Evolutionary conservation across 2,113 vertebrate species (phyloP), one percentile per base, ranked within the genome.

Genomic region (Monopterus albus): DNA sequence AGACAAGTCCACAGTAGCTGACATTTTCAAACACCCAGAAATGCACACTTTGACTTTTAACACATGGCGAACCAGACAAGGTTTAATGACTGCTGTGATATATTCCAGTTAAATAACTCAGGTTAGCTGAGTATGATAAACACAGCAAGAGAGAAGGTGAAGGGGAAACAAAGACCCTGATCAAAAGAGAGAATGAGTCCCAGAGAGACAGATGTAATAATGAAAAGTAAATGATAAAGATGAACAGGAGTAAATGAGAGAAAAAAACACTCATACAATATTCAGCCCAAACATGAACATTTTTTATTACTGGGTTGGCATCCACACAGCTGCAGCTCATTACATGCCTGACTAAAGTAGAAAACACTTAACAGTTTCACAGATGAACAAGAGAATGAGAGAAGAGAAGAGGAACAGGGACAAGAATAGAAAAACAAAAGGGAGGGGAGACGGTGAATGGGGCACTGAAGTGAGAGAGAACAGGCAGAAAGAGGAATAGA

Each of bases 51-150:
- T 20, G 12, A 6, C 8, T 18, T 35, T 36, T 21, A 23, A 60
- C 31, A 50, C 18, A 39, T 7, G 35, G 1, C 21, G 10, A 29
- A n/a, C 2, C 40, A 60, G 13, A 51, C 17, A 11, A 21, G 43
- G 21, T 75, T 43, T 63, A 63, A 40, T 31, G 63, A 50, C 74
- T 63, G 73, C 73, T 62, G 42, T 26, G 36, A 50, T 49, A n/a
- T n/a, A n/a, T n/a, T n/a, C n/a, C n/a, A n/a, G n/a, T n/a, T n/a
- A n/a, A n/a, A n/a, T n/a, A n/a, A n/a, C 28, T 52, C 28, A 13
- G 20, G 52, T 40, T n/a, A 60, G 36, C 3, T 6, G 15, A 62
- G 15, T 25, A 21, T 23, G 57, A 51, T 17, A 25, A 66, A 43
- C 31, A 25, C 11, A 21, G 26, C 1, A 39, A 35, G 26, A 73